These are phyloP conservation scores for Propsilocerus akamusi DNA, from an alignment of 1,140 invertebrate genomes.

Conservation along the genomic window DNA sequence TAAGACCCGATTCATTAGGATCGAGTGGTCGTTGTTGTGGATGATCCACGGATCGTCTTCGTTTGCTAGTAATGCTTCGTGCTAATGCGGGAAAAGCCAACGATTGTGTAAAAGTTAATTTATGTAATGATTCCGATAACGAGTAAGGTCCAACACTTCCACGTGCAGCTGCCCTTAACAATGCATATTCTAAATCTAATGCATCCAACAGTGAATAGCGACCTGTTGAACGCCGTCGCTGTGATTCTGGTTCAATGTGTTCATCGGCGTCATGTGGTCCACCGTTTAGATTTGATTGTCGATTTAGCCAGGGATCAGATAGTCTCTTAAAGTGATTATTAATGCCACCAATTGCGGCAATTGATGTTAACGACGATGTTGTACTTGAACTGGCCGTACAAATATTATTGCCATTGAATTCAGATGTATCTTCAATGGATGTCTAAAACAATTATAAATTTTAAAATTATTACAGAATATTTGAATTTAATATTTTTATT, in stretches of 20 bases:
- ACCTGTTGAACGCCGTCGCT: constrained; percentile 26
- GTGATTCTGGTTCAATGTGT: constrained; percentile 14
- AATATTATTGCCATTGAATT: constrained; percentile 19
- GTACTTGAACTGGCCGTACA: constrained; percentile 31
- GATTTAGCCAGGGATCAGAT: constrained; percentile 25
- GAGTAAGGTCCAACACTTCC: constrained; percentile 53
- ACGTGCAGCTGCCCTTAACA: constrained; percentile 42
- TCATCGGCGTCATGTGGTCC: constrained; percentile 14
- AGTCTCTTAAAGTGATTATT: constrained; percentile 26
- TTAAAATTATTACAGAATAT: no score
- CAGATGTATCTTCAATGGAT: constrained; percentile 22
- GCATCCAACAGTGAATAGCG: constrained; percentile 51
- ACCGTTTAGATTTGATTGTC: constrained; percentile 19
- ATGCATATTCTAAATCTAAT: constrained; percentile 46
- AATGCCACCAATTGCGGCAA: constrained; percentile 25
- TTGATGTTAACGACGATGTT: constrained; percentile 33
- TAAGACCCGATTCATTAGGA: constrained; percentile 39
- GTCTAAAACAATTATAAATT: constrained; percentile 8
- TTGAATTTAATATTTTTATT: no score
- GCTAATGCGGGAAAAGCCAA: constrained; percentile 52
- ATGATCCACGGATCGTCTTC: constrained; percentile 32
- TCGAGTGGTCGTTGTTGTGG: constrained; percentile 30
- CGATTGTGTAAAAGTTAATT: constrained; percentile 56
- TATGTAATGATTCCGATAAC: constrained; percentile 48
- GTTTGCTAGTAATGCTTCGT: constrained; percentile 42